Conservation (phyloP, 2,113 vertebrate genomes). For the Cinclus mexicanus region DNA sequence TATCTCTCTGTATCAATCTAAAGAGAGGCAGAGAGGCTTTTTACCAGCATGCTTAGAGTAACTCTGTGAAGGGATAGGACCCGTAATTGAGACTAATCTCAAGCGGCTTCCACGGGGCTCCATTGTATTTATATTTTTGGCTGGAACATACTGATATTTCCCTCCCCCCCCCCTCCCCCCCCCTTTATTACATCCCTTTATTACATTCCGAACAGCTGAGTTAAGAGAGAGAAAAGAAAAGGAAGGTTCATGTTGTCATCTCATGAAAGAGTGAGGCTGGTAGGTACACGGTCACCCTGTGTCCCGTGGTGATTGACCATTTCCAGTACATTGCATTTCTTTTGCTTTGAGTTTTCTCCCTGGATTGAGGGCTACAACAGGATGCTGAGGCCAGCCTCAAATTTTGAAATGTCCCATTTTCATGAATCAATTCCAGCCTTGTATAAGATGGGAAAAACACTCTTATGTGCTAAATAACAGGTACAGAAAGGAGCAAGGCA, state of each 20-base stretch:
- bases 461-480: neutral
- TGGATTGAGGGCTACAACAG: neutral
- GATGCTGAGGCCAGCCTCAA: neutral
- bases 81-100: neutral
- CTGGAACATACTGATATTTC: neutral
- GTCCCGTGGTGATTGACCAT: neutral
- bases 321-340: neutral
- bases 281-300: neutral
- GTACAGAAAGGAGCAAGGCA: neutral
- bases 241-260: neutral
- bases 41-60: neutral
- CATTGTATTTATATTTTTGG: neutral
- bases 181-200: neutral
- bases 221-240: neutral
- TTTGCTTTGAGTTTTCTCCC: neutral
- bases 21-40: neutral
- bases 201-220: neutral
- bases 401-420: neutral
- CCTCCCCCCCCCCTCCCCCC: rapidly evolving
- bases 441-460: neutral
- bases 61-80: neutral
- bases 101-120: neutral
- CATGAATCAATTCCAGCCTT: neutral
- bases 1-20: neutral
- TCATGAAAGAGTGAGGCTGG: neutral